A percentile compares a stretch with the other conserved stretches of the same genome.
These are phyloP conservation scores for Caenorhabditis plicata DNA, from an alignment of 2,888 invertebrate genomes.

Conservation along the genomic window DNA sequence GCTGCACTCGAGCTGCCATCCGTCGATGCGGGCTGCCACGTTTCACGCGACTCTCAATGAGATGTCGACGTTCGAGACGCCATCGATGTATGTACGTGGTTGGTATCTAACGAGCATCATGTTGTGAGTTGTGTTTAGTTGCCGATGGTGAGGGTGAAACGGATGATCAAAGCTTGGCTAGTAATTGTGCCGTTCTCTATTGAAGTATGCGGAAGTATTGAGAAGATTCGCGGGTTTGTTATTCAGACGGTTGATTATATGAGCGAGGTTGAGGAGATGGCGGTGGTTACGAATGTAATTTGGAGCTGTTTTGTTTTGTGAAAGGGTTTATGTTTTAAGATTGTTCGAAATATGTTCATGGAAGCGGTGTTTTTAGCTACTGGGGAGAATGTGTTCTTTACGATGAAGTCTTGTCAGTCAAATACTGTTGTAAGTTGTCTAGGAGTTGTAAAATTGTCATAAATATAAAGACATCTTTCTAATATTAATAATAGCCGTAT, in stretches of 20 bases:
- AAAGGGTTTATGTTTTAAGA: conserved; percentile 5
- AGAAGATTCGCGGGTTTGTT: conserved; percentile 16
- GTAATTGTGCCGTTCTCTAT: conserved; percentile 11
- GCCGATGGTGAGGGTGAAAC: conserved; percentile 14
- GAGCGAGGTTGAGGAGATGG: conserved; percentile 2
- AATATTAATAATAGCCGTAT: too few relatives aligned
- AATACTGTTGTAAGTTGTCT: conserved; percentile 11
- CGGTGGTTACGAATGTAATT: conserved; percentile 12
- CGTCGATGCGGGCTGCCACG: background rate
- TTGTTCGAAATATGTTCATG: conserved; percentile 13
- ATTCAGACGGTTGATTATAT: background rate
- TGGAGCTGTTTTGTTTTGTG: background rate
- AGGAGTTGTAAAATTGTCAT: background rate
- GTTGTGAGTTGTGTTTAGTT: too few relatives aligned
- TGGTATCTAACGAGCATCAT: background rate
- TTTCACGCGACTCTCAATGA: conserved; percentile 1
- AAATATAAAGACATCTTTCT: too few relatives aligned
- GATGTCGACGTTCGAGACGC: conserved; percentile 4
- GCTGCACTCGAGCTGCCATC: conserved; percentile 14
- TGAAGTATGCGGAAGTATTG: conserved; percentile 14
- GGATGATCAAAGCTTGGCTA: conserved; percentile 8
- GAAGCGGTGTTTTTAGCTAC: conserved; percentile 16
- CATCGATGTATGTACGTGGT: conserved; percentile 6
- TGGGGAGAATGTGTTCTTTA: conserved; percentile 11
- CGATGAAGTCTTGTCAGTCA: conserved; percentile 22